phyloP scores from a whole-genome alignment of 1,140 invertebrate species.

The Anthonomus grandis region DNA sequence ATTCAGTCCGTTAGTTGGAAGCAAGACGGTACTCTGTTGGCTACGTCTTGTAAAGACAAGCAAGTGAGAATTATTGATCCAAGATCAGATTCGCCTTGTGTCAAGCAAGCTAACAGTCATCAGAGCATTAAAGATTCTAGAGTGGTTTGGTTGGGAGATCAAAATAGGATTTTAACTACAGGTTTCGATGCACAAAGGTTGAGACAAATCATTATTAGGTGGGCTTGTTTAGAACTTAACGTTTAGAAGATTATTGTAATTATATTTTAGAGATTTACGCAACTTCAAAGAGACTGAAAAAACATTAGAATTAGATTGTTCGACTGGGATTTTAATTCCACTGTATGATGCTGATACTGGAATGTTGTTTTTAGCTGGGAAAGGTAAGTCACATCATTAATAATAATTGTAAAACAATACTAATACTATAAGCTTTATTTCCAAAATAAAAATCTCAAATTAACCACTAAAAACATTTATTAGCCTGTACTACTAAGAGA shows the following conservation, averaged over 20 bases:
- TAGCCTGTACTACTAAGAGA: no score
- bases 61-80: slow-evolving; percentile 79
- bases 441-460: no score
- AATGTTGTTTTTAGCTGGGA: slow-evolving; percentile 92
- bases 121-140: slow-evolving; percentile 88
- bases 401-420: background rate
- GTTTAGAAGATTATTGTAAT: background rate
- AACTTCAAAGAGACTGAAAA: slow-evolving; percentile 77
- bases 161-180: slow-evolving; percentile 77
- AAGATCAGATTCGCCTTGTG: slow-evolving; percentile 57
- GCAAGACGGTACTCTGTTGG: slow-evolving; percentile 71
- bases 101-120: slow-evolving; percentile 70
- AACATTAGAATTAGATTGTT: slow-evolving; percentile 78
- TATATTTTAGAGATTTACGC: slow-evolving; percentile 64
- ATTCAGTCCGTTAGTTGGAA: slow-evolving; percentile 85
- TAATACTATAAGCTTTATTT: no score
- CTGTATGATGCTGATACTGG: slow-evolving; percentile 87
- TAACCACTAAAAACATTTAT: no score
- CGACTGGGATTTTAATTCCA: slow-evolving; percentile 88
- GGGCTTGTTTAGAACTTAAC: background rate
- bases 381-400: no score
- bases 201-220: slow-evolving; percentile 75
- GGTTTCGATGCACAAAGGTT: slow-evolving; percentile 73
- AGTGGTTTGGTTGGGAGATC: slow-evolving; percentile 83
- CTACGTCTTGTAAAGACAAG: slow-evolving; percentile 79